A percentile compares a stretch with the other conserved stretches of the same genome.
Evolutionary conservation across 2,113 vertebrate species (phyloP).

Genomic region (Ameiurus melas): DNA sequence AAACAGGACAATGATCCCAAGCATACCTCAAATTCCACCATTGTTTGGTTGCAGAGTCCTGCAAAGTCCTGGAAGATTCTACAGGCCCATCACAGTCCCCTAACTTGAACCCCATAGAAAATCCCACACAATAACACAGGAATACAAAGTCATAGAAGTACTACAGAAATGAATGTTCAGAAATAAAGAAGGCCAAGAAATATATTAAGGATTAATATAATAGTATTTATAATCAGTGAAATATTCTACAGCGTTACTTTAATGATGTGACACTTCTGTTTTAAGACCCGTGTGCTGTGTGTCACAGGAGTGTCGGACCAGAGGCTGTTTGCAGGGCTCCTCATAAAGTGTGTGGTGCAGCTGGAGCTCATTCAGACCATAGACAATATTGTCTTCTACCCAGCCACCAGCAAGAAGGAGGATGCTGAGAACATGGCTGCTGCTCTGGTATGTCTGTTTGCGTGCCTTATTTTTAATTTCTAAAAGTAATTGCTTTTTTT

Average conservation of each 20-base stretch:
- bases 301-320: slow-evolving; percentile 80
- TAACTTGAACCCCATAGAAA: too few species aligned
- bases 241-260: not conserved
- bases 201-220: not conserved
- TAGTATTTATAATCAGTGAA: not conserved
- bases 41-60: too few species aligned
- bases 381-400: slow-evolving; percentile 96
- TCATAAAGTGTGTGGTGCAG: slow-evolving; percentile 98
- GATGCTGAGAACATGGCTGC: slow-evolving; percentile 96
- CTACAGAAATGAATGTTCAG: not conserved
- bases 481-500: not conserved
- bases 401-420: slow-evolving; percentile 95
- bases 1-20: too few species aligned
- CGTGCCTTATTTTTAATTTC: not conserved
- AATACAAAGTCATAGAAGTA: not conserved
- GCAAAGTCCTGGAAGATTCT: too few species aligned
- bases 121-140: not conserved
- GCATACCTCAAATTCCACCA: too few species aligned
- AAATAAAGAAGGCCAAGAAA: not conserved
- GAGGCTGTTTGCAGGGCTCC: slow-evolving; percentile 92
- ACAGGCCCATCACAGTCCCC: too few species aligned
- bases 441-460: slow-evolving; percentile 79
- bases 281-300: slow-evolving; percentile 5
- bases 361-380: slow-evolving; percentile 95
- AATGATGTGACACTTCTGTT: not conserved